Base-by-base conservation (phyloP, 2,888 invertebrate genomes). In the Apocheima hispidaria region DNA sequence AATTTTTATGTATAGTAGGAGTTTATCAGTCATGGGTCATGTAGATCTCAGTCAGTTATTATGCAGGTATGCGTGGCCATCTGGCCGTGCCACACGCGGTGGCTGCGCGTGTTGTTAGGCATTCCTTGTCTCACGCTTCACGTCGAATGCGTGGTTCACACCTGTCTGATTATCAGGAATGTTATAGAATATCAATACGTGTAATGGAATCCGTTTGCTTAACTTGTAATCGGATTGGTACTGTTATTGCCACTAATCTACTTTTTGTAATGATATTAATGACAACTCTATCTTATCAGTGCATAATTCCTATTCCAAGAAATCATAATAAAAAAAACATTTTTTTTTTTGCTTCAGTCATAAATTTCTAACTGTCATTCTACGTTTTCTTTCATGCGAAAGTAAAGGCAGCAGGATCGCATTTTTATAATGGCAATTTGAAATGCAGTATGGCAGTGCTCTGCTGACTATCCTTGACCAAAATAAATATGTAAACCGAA, bases 51-150 rank as follows among this genome's bases (percentile, higher is more conserved):
- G 40, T 9, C 5, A 16, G 26, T 71, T 61, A 82, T 84, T 88
- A 88, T 88, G 87, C 84, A 65, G 63, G 12, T 33, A 23, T 10
- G 65, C 65, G n/a, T 71, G 77, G 77, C 83, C 88, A 88, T 86
- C 84, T 87, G 87, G 78, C 62, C 72, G 86, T 72, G 86, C 80
- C 80, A 86, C 84, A 86, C 84, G 85, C 81, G 76, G 77, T 79
- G 72, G 71, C 74, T 75, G 72, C 77, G 78, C 81, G 78, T 74
- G 79, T 85, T 84, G 87, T 84, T 86, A 87, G 72, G 69, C 80
- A 76, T 77, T 76, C 82, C 81, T 74, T 74, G 76, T 77, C 77
- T 78, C 73, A 75, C 73, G 75, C 73, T 81, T 71, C 74, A 81
- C 78, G 71, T 63, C 74, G 75, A 84, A 81, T 82, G 79, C 79